A percentile compares a stretch with the other conserved stretches of the same genome.
phyloP scores from a whole-genome alignment of 2,113 vertebrate species.

The Zosterops lateralis region DNA sequence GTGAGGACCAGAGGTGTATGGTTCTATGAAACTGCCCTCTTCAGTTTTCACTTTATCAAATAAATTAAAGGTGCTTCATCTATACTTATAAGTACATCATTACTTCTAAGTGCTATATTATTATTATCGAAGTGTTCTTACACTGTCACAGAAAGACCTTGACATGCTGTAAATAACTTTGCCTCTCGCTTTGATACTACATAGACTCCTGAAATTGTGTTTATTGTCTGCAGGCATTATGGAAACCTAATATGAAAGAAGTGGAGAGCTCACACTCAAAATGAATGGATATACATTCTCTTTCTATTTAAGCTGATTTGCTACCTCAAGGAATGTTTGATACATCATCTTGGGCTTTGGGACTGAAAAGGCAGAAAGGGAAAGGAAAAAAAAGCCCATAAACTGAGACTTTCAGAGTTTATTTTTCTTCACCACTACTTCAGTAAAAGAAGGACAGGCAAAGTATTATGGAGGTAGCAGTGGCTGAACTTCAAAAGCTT shows the following conservation, averaged over 20 bases:
- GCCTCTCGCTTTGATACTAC: conserved; percentile 59
- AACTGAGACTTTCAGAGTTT: conserved; percentile 33
- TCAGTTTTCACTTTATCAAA: conserved; percentile 74
- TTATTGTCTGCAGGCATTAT: conserved; percentile 65
- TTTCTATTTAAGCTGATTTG: conserved; percentile 65
- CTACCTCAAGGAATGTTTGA: conserved; percentile 50
- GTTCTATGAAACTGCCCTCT: conserved; percentile 70
- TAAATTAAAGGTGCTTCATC: conserved; percentile 63
- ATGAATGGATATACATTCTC: conserved; percentile 65
- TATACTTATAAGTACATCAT: conserved; percentile 61
- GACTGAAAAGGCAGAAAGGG: conserved; percentile 43
- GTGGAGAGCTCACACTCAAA: conserved; percentile 66
- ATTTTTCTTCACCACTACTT: conserved; percentile 36
- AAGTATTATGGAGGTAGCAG: neutral
- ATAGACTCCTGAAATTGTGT: conserved; percentile 12
- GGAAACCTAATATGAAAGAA: conserved; percentile 47
- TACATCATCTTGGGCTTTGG: conserved; percentile 49
- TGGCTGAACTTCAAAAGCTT: neutral
- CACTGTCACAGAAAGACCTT: conserved; percentile 68
- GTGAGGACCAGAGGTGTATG: conserved; percentile 66
- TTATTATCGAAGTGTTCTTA: conserved; percentile 58
- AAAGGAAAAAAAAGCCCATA: neutral
- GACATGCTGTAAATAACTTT: conserved; percentile 59
- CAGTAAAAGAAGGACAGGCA: conserved; percentile 18
- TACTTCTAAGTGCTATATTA: conserved; percentile 67